phyloP scores from a whole-genome alignment of 2,797 vertebrate genomes.

The Channallabes apus region DNA sequence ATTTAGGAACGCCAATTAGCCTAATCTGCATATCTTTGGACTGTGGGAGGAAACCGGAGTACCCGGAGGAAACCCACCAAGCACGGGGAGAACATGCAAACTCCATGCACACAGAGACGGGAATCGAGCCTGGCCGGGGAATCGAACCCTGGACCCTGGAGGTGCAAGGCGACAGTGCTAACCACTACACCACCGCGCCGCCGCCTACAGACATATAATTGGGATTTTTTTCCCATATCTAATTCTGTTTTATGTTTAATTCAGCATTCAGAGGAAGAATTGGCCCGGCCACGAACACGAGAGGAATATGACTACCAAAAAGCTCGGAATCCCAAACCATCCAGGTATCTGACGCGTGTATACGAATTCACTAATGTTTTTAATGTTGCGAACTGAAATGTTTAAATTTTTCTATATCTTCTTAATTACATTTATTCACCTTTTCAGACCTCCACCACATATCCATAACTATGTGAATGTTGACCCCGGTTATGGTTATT shows the following conservation, averaged over 20 bases:
- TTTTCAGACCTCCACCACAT: slow-evolving; percentile 67
- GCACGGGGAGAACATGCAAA: too few relatives aligned
- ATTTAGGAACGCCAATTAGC: too few relatives aligned
- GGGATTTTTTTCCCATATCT: not conserved
- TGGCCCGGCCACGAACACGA: slow-evolving; percentile 77
- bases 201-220: not conserved
- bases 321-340: slow-evolving; percentile 79
- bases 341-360: slow-evolving; percentile 71
- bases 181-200: too few relatives aligned
- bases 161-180: too few relatives aligned
- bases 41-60: too few relatives aligned
- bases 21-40: too few relatives aligned
- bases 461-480: slow-evolving; percentile 75
- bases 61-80: too few relatives aligned
- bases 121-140: too few relatives aligned
- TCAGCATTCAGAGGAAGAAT: slow-evolving; percentile 78
- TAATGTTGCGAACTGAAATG: not conserved
- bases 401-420: not conserved
- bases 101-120: too few relatives aligned
- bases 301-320: slow-evolving; percentile 82
- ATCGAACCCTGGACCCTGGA: too few relatives aligned
- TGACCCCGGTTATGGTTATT: slow-evolving; percentile 66
- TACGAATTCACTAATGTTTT: not conserved
- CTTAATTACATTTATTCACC: not conserved
- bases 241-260: slow-evolving; percentile 7